phyloP scores from a whole-genome alignment of 2,113 vertebrate genomes.

The Lathamus discolor region DNA sequence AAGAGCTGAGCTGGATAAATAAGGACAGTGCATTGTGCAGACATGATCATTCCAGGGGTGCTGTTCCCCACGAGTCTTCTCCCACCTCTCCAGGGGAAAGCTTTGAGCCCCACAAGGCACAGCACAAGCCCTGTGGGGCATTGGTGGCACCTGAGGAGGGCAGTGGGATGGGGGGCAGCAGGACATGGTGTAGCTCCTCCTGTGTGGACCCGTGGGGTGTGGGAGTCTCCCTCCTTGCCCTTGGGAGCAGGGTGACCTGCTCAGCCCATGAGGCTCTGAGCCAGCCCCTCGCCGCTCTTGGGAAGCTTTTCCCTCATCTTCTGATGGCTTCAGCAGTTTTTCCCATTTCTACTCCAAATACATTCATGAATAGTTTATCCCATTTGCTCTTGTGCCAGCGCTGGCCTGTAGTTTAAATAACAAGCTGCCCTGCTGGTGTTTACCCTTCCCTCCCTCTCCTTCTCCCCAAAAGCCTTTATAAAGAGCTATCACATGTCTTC shows the following conservation, averaged over 20 bases:
- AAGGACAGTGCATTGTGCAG: background rate
- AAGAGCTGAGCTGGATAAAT: background rate
- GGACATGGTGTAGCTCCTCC: background rate
- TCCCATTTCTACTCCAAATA: constrained; percentile 13
- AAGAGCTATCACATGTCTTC: background rate
- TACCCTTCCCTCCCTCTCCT: background rate
- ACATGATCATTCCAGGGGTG: background rate
- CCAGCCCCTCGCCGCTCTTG: background rate
- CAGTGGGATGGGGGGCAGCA: background rate
- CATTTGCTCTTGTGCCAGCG: background rate
- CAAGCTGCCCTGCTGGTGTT: background rate
- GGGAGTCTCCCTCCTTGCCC: background rate
- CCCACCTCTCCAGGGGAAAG: background rate
- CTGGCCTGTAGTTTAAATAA: background rate
- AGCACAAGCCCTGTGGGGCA: background rate
- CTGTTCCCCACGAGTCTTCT: background rate
- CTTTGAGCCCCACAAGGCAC: background rate
- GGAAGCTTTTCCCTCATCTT: background rate
- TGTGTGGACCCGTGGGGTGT: fast-evolving
- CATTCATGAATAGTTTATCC: constrained; percentile 18
- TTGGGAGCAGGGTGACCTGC: background rate
- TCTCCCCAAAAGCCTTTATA: background rate
- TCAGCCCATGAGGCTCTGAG: background rate
- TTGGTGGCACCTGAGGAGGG: no score
- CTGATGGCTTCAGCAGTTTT: constrained; percentile 7